Conservation (phyloP, 2,113 vertebrate species). For the Lagopus leucura region DNA sequence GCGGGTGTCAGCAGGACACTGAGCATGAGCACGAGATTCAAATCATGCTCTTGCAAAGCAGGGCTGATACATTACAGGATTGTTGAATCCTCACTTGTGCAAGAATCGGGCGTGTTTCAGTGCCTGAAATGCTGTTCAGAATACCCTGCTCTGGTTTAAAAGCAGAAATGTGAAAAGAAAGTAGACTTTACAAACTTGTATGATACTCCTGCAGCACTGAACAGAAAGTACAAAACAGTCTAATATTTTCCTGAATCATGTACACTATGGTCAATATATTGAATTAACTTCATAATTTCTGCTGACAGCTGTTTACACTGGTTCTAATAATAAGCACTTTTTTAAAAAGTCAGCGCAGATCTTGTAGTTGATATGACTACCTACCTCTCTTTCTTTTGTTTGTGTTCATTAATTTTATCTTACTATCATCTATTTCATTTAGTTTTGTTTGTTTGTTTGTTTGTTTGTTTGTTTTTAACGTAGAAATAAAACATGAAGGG, state of each 20-base stretch:
- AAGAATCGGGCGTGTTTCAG: neutral
- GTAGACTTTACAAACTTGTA: neutral
- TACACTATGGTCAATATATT: neutral
- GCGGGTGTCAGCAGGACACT: neutral
- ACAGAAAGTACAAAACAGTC: neutral
- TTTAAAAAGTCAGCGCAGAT: neutral
- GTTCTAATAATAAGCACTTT: neutral
- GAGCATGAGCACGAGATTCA: fast-evolving
- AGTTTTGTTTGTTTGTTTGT: too few species aligned
- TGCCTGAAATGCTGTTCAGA: neutral
- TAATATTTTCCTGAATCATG: neutral
- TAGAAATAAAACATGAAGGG: neutral
- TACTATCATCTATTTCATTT: neutral
- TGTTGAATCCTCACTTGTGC: neutral
- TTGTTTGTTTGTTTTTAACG: too few species aligned
- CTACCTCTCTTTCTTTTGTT: neutral
- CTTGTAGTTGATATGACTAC: neutral
- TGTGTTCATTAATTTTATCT: neutral
- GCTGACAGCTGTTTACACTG: neutral
- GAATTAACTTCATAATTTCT: neutral
- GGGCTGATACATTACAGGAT: neutral
- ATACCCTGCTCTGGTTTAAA: neutral
- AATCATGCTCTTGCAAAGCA: neutral
- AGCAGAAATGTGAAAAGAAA: neutral
- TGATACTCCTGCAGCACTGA: neutral